Evolutionary conservation across 2,888 invertebrate genomes (phyloP), one percentile per base, ranked within the genome.

Genomic region (Andrena fulva): DNA sequence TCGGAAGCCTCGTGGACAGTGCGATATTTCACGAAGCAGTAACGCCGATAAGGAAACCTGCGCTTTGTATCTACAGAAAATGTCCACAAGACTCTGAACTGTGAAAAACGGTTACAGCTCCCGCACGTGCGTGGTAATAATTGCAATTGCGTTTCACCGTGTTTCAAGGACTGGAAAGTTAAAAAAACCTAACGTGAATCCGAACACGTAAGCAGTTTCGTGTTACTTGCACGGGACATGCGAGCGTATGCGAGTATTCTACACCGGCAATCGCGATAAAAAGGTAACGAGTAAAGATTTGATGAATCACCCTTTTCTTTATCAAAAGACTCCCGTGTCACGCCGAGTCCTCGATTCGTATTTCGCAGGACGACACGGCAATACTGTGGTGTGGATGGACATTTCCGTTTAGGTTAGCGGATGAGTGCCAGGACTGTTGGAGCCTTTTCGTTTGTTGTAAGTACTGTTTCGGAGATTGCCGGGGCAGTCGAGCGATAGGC

Each of bases 41-140:
- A 20, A 27, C 20, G 12, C 10, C 10, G 56, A 27, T 27, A 56
- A 56, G 56, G 10, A 24, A 56, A 27, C 20, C 24, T 1, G 24
- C 56, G 20, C 27, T 56, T 27, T 24, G 24, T 54, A 60, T 31
- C 31, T 16, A 48, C 31, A 33, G 29, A 54, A 48, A 42, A 4
- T n/a, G 59, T 60, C 12, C 24, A 33, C 35, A 42, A 42, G 52
- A n/a, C 52, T 52, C n/a, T 52, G 50, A 54, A 7, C n/a, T 7
- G n/a, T 33, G 35, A 27, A 20, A 64, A 54, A 16, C 31, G 27
- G 63, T 1, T 27, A 24, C 54, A 27, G 72, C 16, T 20, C 42
- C 42, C 42, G 16, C 27, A 50, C 10, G 56, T 4, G 56, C n/a
- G 50, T 35, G 64, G 42, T 70, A 77, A 77, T 86, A 80, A 70